Conservation (phyloP, 2,113 vertebrate species). For the Dendrocopos noguchii region DNA sequence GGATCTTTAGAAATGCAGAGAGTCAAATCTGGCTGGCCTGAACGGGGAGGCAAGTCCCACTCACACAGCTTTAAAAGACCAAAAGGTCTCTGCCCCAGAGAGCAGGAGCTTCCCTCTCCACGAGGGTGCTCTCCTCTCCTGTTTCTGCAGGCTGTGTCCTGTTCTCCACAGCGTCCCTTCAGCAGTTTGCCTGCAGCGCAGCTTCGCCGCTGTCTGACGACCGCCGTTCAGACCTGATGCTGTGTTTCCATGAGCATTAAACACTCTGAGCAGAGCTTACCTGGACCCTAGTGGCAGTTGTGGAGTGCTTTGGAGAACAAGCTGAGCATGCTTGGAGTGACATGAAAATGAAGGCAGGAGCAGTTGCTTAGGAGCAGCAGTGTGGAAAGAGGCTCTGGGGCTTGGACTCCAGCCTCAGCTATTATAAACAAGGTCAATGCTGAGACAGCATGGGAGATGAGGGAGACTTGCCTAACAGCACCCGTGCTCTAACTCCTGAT, state of each 20-base stretch:
- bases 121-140: not conserved
- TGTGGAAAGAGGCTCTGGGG: not conserved
- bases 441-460: no score
- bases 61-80: not conserved
- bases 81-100: rapidly evolving
- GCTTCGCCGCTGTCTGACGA: not conserved
- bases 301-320: not conserved
- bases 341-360: not conserved
- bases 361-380: rapidly evolving
- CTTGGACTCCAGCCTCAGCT: not conserved
- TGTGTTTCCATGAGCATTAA: not conserved
- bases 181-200: not conserved
- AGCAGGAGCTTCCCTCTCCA: not conserved
- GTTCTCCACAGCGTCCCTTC: not conserved
- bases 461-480: no score
- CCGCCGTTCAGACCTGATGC: not conserved
- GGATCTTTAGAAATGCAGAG: not conserved
- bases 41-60: not conserved
- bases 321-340: not conserved
- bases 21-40: not conserved
- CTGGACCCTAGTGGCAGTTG: not conserved
- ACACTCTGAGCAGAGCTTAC: not conserved
- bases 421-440: not conserved
- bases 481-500: not conserved
- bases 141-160: not conserved